Evolutionary conservation across 2,888 invertebrate species (phyloP).

Genomic region (Parnassius glacialis): DNA sequence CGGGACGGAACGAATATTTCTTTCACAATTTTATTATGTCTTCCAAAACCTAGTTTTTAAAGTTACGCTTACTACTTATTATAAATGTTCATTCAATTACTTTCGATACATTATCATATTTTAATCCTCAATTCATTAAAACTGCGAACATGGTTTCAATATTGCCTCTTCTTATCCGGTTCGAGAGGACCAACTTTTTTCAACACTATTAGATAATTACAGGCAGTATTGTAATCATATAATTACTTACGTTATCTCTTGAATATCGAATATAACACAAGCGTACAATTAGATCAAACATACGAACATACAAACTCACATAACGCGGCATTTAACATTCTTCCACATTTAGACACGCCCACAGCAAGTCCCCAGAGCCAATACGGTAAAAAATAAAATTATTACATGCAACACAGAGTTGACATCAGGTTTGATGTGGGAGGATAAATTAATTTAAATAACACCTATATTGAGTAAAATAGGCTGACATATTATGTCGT

Average conservation of each 20-base stretch:
- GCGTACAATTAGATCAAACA: slow-evolving; percentile 47
- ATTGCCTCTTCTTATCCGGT: slow-evolving; percentile 1
- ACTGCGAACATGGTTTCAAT: background rate
- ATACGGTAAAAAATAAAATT: slow-evolving; percentile 30
- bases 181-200: slow-evolving; percentile 3
- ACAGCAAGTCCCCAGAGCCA: slow-evolving; percentile 39
- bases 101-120: slow-evolving; percentile 38
- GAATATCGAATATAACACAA: slow-evolving; percentile 58
- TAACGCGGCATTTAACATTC: slow-evolving; percentile 28
- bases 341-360: slow-evolving; percentile 38
- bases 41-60: slow-evolving; percentile 5
- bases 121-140: slow-evolving; percentile 31
- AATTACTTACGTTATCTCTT: slow-evolving; percentile 43
- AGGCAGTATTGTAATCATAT: slow-evolving; percentile 35
- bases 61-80: slow-evolving; percentile 72
- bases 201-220: background rate
- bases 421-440: slow-evolving; percentile 33
- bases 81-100: slow-evolving; percentile 33
- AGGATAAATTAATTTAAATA: slow-evolving; percentile 15
- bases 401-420: slow-evolving; percentile 29
- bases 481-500: background rate
- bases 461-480: slow-evolving; percentile 9
- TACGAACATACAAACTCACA: slow-evolving; percentile 42
- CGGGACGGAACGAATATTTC: slow-evolving; percentile 15
- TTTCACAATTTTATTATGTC: background rate